Conservation (phyloP, 35 echinoderm and acorn worm genomes). For the Apostichopus parvimensis region DNA sequence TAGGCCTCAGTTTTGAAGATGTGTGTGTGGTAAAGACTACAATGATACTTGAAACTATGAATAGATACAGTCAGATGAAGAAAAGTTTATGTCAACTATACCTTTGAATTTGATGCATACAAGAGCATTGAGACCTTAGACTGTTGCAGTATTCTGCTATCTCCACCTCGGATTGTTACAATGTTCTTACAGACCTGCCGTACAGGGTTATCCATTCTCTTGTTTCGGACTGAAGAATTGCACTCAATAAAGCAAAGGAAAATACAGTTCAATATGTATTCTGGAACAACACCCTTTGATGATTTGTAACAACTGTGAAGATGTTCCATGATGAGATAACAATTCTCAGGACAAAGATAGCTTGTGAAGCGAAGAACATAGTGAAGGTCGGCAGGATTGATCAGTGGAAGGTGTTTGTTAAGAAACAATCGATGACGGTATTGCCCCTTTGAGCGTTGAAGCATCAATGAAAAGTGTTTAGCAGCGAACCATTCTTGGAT, state of each 20-base stretch:
- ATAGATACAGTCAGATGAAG: too few relatives aligned
- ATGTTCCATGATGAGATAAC: background rate
- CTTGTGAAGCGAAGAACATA: conserved; percentile 10
- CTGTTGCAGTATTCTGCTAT: background rate
- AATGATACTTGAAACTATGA: too few relatives aligned
- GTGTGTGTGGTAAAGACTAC: too few relatives aligned
- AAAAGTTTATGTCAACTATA: background rate
- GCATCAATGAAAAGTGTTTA: conserved; percentile 3
- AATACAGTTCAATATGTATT: background rate
- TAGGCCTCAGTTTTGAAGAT: too few relatives aligned
- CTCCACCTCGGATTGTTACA: background rate
- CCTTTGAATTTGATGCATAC: conserved; percentile 1
- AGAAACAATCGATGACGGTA: background rate
- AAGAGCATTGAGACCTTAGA: background rate
- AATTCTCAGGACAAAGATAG: background rate
- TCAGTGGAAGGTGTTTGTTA: background rate
- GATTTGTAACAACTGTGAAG: background rate
- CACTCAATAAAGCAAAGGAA: conserved; percentile 8
- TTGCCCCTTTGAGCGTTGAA: background rate
- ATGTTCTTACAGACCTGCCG: background rate
- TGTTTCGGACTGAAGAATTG: background rate
- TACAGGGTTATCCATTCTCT: background rate
- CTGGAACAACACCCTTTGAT: background rate
- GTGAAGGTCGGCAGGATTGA: conserved; percentile 8
- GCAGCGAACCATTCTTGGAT: conserved; percentile 31